Base-by-base conservation (phyloP, 2,888 invertebrate genomes). In the Dicranocentrus wangi region DNA sequence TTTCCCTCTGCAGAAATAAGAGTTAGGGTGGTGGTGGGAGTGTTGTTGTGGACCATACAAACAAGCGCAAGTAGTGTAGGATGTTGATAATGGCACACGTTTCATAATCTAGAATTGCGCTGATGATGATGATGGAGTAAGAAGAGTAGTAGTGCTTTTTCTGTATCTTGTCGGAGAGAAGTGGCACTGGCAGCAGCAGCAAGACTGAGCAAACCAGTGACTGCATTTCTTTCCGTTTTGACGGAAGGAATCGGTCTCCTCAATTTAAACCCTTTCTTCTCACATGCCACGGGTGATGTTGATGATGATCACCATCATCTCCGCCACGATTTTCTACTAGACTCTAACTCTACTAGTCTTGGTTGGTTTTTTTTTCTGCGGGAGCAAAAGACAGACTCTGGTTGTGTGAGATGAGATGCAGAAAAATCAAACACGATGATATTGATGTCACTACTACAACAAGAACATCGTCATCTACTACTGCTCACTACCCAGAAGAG, bases 1-100 rank as follows among this genome's bases (percentile, higher is more conserved):
- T 79, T 63, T 60, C 61, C 70, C 66, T 42, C 58, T 43, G n/a
- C n/a, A 10, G 79, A 68, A 73, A 80, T 80, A 73, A 73, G 68
- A 73, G 13, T 55, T 55, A 55, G 55, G 21, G 55, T 55, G 55
- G 55, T 23, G 21, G 55, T 23, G 55, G 55, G 17, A 17, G 7
- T 19, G 23, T 5, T 55, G 55, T 3, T 5, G 7, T 19, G 21
- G 55, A 23, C 55, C 21, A 23, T 55, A 55, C 55, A 55, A 55
- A 47, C 47, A 19, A 15, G 55, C 2, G 55, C 7, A 55, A 55
- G 21, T 5, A 55, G 10, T 17, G 21, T 5, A 3, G n/a, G 15
- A 21, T 19, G 55, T 55, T 19, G 3, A 55, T 15, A 21, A 21
- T 19, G 55, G 55, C 55, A 55, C 55, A 55, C 55, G 55, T 55